A percentile compares a stretch with the other conserved stretches of the same genome.
Conservation (phyloP, 1,140 invertebrate species). For the Mycetomoellerius zeteki region DNA sequence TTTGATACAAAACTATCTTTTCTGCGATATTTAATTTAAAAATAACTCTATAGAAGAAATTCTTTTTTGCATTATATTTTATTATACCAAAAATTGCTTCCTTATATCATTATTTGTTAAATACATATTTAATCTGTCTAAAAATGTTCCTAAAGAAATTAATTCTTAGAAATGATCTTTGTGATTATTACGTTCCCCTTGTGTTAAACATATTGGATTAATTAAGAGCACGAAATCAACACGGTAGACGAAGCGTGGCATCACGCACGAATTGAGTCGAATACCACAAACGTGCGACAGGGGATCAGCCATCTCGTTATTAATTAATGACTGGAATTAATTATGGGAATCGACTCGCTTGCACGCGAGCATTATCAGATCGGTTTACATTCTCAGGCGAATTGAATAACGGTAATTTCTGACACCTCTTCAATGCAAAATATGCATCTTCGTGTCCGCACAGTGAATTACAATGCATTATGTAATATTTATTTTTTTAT, state of each 20-base stretch:
- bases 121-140: neutral
- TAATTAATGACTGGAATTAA: slow-evolving; percentile 69
- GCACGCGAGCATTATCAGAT: slow-evolving; percentile 66
- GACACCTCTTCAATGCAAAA: neutral
- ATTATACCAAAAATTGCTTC: neutral
- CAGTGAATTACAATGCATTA: neutral
- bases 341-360: slow-evolving; percentile 7
- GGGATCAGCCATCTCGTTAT: slow-evolving; percentile 33
- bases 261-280: slow-evolving; percentile 56
- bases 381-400: slow-evolving; percentile 21
- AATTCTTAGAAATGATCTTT: neutral
- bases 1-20: slow-evolving; percentile 1
- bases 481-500: neutral
- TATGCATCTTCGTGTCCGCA: neutral
- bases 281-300: slow-evolving; percentile 62
- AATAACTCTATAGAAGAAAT: neutral
- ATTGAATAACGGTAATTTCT: slow-evolving; percentile 35
- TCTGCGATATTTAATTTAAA: neutral
- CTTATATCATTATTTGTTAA: neutral
- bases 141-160: neutral
- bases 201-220: slow-evolving; percentile 62
- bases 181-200: neutral
- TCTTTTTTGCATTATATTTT: neutral
- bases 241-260: slow-evolving; percentile 38
- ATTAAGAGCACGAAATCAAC: slow-evolving; percentile 67